These are phyloP conservation scores for Hirudo medicinalis DNA, from an alignment of 1,140 invertebrate species.

Conservation along the genomic window DNA sequence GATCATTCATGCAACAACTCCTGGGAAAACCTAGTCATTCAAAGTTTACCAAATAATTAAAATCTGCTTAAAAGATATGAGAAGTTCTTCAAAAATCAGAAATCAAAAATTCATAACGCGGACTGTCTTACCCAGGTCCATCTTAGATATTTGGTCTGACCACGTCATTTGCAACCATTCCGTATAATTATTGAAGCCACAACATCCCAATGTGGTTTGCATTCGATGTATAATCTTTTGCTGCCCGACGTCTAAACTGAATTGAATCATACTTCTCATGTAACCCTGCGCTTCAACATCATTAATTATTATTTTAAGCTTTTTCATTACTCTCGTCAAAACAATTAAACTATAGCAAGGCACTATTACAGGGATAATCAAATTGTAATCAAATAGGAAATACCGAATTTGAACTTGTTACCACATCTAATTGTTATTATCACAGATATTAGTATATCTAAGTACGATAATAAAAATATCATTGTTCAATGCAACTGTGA, in stretches of 20 bases:
- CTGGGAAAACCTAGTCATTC: background rate
- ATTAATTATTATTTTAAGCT: background rate
- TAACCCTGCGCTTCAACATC: background rate
- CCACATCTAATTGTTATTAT: too few relatives aligned
- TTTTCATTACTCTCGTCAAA: background rate
- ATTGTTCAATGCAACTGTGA: too few relatives aligned
- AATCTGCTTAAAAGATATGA: too few relatives aligned
- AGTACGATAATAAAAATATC: too few relatives aligned
- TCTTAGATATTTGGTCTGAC: conserved; percentile 3
- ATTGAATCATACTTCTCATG: background rate
- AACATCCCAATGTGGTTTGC: conserved; percentile 2
- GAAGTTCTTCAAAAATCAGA: too few relatives aligned
- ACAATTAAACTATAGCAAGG: background rate
- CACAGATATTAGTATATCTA: too few relatives aligned
- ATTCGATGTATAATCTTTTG: background rate
- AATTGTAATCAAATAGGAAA: too few relatives aligned
- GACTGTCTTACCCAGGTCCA: background rate
- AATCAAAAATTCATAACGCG: too few relatives aligned
- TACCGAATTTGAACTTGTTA: too few relatives aligned
- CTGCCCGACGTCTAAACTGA: background rate
- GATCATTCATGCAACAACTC: background rate
- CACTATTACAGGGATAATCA: background rate
- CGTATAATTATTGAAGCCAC: conserved; percentile 13
- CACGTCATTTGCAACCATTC: conserved; percentile 9
- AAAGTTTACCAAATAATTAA: too few relatives aligned